These are phyloP conservation scores for Pentamera pediparva DNA, from an alignment of 53 echinoderm and acorn worm genomes.

Conservation along the genomic window DNA sequence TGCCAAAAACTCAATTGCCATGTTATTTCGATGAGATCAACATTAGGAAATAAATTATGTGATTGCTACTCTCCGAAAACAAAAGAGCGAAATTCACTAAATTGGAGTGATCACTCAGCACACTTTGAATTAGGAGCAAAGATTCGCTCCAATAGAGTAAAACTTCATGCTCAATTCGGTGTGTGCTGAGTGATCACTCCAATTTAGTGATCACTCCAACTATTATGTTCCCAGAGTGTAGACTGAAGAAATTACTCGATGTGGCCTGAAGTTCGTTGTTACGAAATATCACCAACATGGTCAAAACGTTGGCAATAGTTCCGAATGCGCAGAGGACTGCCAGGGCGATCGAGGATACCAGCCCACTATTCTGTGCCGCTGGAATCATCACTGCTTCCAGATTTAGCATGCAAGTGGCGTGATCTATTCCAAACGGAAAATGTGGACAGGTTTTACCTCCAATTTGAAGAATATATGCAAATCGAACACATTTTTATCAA, in stretches of 20 bases:
- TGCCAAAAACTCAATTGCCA: constrained; percentile 70
- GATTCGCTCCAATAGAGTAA: too few species aligned
- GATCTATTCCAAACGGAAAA: constrained; percentile 44
- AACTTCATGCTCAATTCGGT: too few species aligned
- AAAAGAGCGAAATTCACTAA: too few species aligned
- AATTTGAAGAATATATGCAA: too few species aligned
- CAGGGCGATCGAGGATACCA: constrained; percentile 60
- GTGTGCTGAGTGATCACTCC: too few species aligned
- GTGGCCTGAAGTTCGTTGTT: constrained; percentile 44
- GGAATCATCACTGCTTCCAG: neutral
- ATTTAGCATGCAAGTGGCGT: constrained; percentile 38
- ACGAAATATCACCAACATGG: constrained; percentile 74
- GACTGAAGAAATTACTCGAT: constrained; percentile 5
- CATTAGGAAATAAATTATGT: constrained; percentile 9
- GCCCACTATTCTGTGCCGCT: neutral
- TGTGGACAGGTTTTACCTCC: constrained; percentile 44
- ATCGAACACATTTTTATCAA: too few species aligned
- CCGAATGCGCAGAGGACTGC: constrained; percentile 55
- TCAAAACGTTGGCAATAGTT: constrained; percentile 76
- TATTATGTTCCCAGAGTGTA: too few species aligned
- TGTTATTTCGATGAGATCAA: constrained; percentile 48
- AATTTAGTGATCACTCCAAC: too few species aligned
- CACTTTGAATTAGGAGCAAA: too few species aligned
- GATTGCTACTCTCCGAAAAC: too few species aligned
- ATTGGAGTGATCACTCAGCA: too few species aligned